Conservation (phyloP, 2,888 invertebrate species). For the Halictus ligatus region DNA sequence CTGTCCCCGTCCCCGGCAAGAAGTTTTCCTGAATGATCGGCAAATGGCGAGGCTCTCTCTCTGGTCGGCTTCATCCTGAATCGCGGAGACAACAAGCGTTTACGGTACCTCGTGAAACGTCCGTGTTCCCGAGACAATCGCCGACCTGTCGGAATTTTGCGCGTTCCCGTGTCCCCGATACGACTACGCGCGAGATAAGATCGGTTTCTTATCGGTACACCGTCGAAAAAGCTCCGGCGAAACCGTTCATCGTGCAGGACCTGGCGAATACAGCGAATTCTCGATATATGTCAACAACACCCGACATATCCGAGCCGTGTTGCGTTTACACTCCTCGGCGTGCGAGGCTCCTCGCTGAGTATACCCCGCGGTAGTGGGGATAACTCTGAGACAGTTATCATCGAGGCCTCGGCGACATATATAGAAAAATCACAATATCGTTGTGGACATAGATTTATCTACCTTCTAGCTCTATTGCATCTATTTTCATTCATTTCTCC, state of each 20-base stretch:
- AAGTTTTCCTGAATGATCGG: slow-evolving; percentile 54
- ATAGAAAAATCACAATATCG: too few species aligned
- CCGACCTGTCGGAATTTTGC: neutral
- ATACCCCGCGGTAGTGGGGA: too few species aligned
- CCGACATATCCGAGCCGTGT: too few species aligned
- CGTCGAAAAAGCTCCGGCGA: slow-evolving; percentile 5
- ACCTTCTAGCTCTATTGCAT: too few species aligned
- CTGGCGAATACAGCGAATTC: neutral
- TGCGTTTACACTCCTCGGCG: too few species aligned
- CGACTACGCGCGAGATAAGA: slow-evolving; percentile 14
- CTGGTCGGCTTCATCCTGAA: slow-evolving; percentile 34
- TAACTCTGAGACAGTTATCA: too few species aligned
- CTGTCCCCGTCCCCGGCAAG: slow-evolving; percentile 61
- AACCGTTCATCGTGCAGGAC: neutral
- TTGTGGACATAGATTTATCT: too few species aligned
- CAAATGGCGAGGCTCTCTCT: slow-evolving; percentile 27
- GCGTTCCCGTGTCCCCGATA: neutral
- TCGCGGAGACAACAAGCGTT: slow-evolving; percentile 23
- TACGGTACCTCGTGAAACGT: slow-evolving; percentile 32
- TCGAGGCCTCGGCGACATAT: too few species aligned
- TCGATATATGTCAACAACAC: too few species aligned
- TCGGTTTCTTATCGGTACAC: slow-evolving; percentile 23
- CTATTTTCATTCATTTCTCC: too few species aligned
- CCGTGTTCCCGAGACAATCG: slow-evolving; percentile 20
- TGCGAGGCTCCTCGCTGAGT: too few species aligned